Conservation (phyloP, 2,113 vertebrate genomes). For the Cynopterus brachyotis region DNA sequence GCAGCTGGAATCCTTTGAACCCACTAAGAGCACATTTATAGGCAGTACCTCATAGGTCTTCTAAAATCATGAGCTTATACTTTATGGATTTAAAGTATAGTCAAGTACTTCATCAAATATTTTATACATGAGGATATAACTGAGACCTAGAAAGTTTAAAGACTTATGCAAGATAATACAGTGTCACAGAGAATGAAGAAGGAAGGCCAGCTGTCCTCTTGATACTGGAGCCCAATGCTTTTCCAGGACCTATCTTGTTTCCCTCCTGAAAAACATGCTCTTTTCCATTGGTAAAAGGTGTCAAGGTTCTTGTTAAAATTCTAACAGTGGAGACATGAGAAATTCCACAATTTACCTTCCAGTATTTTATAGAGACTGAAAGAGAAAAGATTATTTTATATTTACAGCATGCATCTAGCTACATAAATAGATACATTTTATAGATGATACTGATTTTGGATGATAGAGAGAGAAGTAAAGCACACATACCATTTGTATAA, state of each 20-base stretch:
- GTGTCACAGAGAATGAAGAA: not conserved
- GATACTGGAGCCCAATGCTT: rapidly evolving
- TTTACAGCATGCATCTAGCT: not conserved
- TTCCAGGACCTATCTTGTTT: not conserved
- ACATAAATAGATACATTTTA: slow-evolving; percentile 6
- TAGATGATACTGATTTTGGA: not conserved
- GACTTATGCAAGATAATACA: too few species aligned
- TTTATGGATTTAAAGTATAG: not conserved
- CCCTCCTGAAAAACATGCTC: not conserved
- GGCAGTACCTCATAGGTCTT: not conserved
- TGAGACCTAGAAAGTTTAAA: not conserved
- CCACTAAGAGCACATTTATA: not conserved
- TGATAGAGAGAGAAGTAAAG: not conserved
- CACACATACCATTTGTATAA: slow-evolving; percentile 39
- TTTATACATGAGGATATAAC: not conserved
- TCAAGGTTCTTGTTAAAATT: not conserved
- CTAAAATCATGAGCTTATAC: not conserved
- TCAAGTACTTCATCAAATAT: not conserved
- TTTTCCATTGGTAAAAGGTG: not conserved
- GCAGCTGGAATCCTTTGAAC: not conserved
- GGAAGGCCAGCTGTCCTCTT: rapidly evolving
- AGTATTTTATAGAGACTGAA: slow-evolving; percentile 71
- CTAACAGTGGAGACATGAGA: not conserved
- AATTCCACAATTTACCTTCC: slow-evolving; percentile 75
- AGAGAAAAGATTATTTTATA: slow-evolving; percentile 50